phyloP scores from a whole-genome alignment of 2,888 invertebrate species.

The Anarsia innoxiella region DNA sequence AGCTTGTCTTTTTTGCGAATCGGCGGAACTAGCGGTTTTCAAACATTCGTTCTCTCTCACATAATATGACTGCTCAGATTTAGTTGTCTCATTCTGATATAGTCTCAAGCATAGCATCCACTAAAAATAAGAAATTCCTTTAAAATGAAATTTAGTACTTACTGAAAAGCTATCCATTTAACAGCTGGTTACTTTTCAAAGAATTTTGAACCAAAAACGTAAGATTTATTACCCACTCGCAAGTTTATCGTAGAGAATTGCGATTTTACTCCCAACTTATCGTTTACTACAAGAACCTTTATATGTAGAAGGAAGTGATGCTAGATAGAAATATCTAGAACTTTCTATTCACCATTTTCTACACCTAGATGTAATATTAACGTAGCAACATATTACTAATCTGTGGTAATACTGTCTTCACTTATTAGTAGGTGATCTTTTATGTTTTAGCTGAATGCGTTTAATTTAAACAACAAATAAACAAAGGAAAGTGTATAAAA shows the following conservation, averaged over 20 bases:
- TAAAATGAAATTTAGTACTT: not conserved
- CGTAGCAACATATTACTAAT: too few relatives aligned
- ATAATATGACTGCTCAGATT: constrained; percentile 29
- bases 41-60: constrained; percentile 36
- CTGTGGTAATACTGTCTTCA: not conserved
- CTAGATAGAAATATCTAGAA: too few relatives aligned
- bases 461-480: too few relatives aligned
- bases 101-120: constrained; percentile 39
- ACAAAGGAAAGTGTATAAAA: too few relatives aligned
- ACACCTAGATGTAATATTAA: too few relatives aligned
- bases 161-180: not conserved
- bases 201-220: not conserved
- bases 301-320: too few relatives aligned
- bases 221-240: too few relatives aligned
- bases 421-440: not conserved
- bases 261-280: not conserved
- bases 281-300: not conserved
- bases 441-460: not conserved
- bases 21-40: constrained; percentile 24
- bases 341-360: too few relatives aligned
- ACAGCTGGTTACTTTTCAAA: not conserved
- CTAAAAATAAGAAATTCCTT: constrained; percentile 27
- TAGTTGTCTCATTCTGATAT: constrained; percentile 31
- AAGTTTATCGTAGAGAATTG: not conserved
- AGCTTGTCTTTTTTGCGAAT: constrained; percentile 24